Conservation (phyloP, 2,797 vertebrate species). For the Gambelia wislizenii region DNA sequence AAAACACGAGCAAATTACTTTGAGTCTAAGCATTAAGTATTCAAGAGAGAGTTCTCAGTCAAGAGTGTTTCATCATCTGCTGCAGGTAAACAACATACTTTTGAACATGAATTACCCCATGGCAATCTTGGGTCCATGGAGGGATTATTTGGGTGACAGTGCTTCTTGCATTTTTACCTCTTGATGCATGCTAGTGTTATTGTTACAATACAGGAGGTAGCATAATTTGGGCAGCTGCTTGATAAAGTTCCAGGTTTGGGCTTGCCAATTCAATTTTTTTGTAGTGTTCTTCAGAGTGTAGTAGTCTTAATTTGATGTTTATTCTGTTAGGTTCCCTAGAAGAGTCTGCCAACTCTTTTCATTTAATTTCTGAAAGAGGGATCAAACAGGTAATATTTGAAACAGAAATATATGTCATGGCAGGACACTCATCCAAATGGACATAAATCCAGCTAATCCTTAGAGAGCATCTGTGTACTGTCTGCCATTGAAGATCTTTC, state of each 20-base stretch:
- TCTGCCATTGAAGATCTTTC: neutral
- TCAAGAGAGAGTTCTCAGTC: neutral
- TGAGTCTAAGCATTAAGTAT: neutral
- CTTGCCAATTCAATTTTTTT: neutral
- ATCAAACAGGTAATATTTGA: neutral
- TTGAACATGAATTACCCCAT: neutral
- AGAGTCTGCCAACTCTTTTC: neutral
- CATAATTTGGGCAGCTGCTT: slow-evolving; percentile 1
- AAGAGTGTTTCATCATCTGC: neutral
- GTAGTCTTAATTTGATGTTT: slow-evolving; percentile 1
- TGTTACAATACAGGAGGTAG: neutral
- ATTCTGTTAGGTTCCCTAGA: neutral
- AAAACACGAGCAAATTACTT: neutral
- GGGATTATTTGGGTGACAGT: neutral
- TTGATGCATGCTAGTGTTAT: neutral
- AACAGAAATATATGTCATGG: neutral
- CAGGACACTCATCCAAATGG: neutral
- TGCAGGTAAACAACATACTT: neutral
- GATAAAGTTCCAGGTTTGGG: neutral
- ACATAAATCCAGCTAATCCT: neutral
- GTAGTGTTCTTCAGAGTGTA: neutral
- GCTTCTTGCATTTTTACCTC: neutral
- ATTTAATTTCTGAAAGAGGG: neutral
- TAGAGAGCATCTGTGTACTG: neutral
- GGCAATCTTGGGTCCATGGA: neutral